These are phyloP conservation scores for Hemaris fuciformis DNA, from an alignment of 2,888 invertebrate genomes.

Conservation along the genomic window DNA sequence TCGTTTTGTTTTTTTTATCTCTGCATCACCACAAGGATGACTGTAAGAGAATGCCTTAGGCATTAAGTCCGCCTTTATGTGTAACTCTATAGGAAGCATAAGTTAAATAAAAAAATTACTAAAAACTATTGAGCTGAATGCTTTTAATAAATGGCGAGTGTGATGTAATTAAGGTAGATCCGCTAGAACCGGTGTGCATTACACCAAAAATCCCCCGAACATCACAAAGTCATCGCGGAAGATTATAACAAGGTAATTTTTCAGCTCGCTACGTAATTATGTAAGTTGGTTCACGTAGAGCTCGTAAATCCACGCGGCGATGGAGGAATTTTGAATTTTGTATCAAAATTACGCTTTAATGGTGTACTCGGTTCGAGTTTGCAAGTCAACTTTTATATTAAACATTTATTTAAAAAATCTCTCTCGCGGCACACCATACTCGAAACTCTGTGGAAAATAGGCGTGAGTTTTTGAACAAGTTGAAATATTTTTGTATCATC, in stretches of 20 bases:
- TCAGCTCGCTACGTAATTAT: constrained; percentile 30
- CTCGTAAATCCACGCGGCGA: constrained; percentile 34
- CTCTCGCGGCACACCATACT: not conserved
- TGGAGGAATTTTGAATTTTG: constrained; percentile 36
- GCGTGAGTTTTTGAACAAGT: too few species aligned
- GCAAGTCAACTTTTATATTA: not conserved
- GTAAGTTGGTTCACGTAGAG: constrained; percentile 37
- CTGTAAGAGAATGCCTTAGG: too few species aligned
- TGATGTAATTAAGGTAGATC: not conserved
- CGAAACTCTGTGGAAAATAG: too few species aligned
- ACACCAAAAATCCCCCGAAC: not conserved
- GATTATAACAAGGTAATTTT: constrained; percentile 23
- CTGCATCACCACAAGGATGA: too few species aligned
- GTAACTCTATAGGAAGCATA: too few species aligned
- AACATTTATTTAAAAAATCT: not conserved
- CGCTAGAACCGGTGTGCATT: not conserved
- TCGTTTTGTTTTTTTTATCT: too few species aligned
- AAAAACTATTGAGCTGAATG: not conserved
- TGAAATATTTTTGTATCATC: too few species aligned
- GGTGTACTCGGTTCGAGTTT: constrained; percentile 21
- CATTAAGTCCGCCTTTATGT: too few species aligned
- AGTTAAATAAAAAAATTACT: too few species aligned
- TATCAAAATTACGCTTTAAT: constrained; percentile 46
- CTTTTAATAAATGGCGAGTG: not conserved
- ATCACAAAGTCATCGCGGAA: not conserved